phyloP scores from a whole-genome alignment of 2,797 vertebrate species.

The Eutrigla gurnardus region DNA sequence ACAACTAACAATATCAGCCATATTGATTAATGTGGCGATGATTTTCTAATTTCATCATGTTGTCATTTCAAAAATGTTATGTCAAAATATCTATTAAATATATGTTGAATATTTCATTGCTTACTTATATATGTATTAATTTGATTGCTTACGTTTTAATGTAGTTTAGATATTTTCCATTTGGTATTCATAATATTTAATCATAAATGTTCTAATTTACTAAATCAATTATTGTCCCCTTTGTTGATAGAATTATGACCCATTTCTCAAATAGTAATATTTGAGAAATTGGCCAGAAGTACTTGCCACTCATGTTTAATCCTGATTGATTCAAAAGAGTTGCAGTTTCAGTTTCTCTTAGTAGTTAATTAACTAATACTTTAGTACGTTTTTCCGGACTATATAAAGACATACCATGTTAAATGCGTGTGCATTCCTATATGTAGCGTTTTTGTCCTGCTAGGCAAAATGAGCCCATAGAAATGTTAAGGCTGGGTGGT shows the following conservation, averaged over 20 bases:
- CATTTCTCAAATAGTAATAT: not conserved
- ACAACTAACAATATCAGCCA: not conserved
- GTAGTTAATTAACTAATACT: no score
- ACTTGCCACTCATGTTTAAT: no score
- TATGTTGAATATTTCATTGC: not conserved
- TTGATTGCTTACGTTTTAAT: not conserved
- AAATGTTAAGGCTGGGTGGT: not conserved
- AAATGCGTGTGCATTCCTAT: no score
- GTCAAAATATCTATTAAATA: no score
- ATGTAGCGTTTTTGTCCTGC: not conserved
- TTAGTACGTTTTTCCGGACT: not conserved
- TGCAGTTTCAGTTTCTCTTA: no score
- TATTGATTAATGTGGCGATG: not conserved
- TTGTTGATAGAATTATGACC: not conserved
- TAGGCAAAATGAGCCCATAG: not conserved
- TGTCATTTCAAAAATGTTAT: not conserved
- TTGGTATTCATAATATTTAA: not conserved
- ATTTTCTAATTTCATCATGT: not conserved
- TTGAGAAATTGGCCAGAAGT: not conserved
- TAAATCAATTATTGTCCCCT: not conserved
- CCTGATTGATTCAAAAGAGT: no score
- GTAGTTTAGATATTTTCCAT: not conserved
- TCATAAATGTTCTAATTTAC: not conserved
- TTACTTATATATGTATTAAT: not conserved
- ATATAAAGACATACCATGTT: not conserved